Evolutionary conservation across 2,888 invertebrate genomes (phyloP).

Genomic region (Lycocerus yunnanus): DNA sequence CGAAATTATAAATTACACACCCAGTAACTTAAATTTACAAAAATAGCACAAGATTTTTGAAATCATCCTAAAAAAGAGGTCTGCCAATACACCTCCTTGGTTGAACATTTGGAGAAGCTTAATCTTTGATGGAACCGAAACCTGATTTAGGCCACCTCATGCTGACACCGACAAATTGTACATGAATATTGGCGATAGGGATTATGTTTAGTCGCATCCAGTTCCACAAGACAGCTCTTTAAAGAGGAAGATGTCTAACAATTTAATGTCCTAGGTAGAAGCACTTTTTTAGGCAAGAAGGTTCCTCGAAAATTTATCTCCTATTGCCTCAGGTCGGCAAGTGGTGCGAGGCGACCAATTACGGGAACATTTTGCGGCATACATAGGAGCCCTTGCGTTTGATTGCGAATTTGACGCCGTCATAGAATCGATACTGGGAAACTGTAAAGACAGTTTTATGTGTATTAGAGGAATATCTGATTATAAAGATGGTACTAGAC

Average conservation of each 20-base stretch:
- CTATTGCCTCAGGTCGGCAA: conserved; percentile 80
- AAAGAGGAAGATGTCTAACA: conserved; percentile 49
- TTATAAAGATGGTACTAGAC: conserved; percentile 91
- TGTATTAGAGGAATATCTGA: conserved; percentile 88
- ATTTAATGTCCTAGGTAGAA: neutral
- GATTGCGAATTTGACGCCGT: conserved; percentile 96
- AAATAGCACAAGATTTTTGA: conserved; percentile 70
- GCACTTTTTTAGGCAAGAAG: conserved; percentile 57
- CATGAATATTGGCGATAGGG: conserved; percentile 88
- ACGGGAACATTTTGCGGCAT: conserved; percentile 83
- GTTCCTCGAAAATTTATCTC: conserved; percentile 72
- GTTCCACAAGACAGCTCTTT: conserved; percentile 60
- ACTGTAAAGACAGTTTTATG: conserved; percentile 89
- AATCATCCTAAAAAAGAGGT: conserved; percentile 59
- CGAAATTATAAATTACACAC: conserved; percentile 80
- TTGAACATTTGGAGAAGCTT: conserved; percentile 74
- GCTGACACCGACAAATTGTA: conserved; percentile 84
- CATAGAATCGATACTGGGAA: conserved; percentile 88
- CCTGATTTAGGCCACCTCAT: conserved; percentile 74
- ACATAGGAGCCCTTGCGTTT: conserved; percentile 84
- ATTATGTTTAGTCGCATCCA: conserved; percentile 91
- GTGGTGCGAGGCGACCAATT: conserved; percentile 79
- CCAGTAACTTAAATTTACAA: conserved; percentile 76
- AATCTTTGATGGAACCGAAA: conserved; percentile 61
- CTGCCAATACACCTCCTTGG: conserved; percentile 67